Evolutionary conservation across 2,113 vertebrate species (phyloP).

Genomic region (Stegastes partitus): DNA sequence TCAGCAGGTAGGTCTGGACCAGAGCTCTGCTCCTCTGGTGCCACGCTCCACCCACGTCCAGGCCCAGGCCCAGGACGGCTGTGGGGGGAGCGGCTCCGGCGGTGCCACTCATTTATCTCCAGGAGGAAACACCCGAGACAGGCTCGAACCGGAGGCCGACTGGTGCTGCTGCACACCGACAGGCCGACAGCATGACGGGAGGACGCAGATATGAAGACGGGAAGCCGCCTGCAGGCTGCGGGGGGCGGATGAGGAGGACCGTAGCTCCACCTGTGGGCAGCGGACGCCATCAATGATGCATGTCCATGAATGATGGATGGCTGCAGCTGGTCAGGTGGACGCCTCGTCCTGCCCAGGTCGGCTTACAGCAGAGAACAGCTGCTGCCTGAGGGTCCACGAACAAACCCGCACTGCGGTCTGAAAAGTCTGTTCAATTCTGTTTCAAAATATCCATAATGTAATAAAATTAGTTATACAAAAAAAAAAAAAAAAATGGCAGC

Average conservation of each 20-base stretch:
- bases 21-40: conserved; percentile 41
- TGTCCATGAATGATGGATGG: conserved; percentile 80
- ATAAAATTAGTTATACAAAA: no score
- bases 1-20: conserved; percentile 58
- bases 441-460: no score
- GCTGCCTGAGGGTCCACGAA: conserved; percentile 1
- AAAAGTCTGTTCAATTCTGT: no score
- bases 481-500: no score
- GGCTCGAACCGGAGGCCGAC: no score
- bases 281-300: conserved; percentile 79
- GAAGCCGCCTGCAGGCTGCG: not conserved
- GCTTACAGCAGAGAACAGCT: conserved; percentile 66
- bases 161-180: not conserved
- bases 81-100: conserved; percentile 21
- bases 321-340: conserved; percentile 65
- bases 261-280: conserved; percentile 47
- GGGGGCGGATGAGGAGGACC: conserved; percentile 22
- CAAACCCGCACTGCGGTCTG: no score
- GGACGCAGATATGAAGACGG: not conserved
- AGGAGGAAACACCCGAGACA: not conserved
- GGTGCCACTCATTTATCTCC: conserved; percentile 56
- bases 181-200: not conserved
- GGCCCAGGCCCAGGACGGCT: conserved; percentile 32
- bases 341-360: conserved; percentile 57
- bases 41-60: conserved; percentile 53